Evolutionary conservation across 2,888 invertebrate species (phyloP).

Genomic region (Temnothorax ravouxi): DNA sequence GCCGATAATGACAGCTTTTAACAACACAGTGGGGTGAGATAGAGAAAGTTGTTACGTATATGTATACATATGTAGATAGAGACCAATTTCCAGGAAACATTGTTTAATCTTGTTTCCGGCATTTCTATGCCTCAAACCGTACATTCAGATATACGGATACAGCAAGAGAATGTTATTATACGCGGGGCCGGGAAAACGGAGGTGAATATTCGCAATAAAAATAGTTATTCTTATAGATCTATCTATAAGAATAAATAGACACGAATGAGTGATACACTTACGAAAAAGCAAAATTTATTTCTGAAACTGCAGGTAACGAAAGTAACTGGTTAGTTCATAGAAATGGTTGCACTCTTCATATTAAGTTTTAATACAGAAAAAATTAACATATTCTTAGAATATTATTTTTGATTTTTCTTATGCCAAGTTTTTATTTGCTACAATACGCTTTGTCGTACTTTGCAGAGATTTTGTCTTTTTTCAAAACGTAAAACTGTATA

Average conservation of each 20-base stretch:
- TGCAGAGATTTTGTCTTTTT: background rate
- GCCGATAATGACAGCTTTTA: slow-evolving; percentile 62
- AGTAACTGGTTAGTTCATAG: background rate
- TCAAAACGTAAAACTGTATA: background rate
- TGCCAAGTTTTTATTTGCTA: background rate
- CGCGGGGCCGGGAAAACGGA: background rate
- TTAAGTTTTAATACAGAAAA: background rate
- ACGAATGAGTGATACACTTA: slow-evolving; percentile 21
- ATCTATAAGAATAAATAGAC: background rate
- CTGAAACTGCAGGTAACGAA: background rate
- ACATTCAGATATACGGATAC: slow-evolving; percentile 8
- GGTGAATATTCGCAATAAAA: background rate
- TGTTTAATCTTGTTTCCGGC: slow-evolving; percentile 4
- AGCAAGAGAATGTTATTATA: slow-evolving; percentile 17
- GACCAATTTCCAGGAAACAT: slow-evolving; percentile 2
- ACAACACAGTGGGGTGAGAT: slow-evolving; percentile 35
- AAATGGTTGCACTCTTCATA: background rate
- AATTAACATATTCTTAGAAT: background rate
- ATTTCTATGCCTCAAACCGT: background rate
- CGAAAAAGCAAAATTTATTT: slow-evolving; percentile 10
- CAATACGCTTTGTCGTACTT: background rate
- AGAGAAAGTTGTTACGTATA: background rate
- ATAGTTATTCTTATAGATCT: too few relatives aligned
- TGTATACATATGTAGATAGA: background rate
- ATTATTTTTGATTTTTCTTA: background rate